phyloP scores from a whole-genome alignment of 2,888 invertebrate species.

The Falcaria lacertinaria region DNA sequence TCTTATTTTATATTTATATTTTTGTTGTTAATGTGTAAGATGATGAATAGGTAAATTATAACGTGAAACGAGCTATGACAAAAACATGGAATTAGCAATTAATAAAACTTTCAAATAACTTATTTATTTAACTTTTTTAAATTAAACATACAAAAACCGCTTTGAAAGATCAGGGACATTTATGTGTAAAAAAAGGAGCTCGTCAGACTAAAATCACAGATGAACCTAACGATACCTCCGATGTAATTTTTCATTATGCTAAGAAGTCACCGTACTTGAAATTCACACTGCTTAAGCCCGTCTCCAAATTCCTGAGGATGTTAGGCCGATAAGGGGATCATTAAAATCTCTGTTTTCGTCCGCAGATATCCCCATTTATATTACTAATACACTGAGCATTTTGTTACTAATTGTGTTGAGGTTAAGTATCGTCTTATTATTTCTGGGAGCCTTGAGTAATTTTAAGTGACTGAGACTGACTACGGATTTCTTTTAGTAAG shows the following conservation, averaged over 20 bases:
- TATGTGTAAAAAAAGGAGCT: neutral
- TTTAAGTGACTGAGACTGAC: too few species aligned
- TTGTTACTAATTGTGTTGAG: neutral
- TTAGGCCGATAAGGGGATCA: constrained; percentile 27
- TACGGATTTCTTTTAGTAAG: too few species aligned
- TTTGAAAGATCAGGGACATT: neutral
- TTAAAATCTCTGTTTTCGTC: constrained; percentile 16
- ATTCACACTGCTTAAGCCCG: constrained; percentile 28
- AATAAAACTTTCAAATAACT: too few species aligned
- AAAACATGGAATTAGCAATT: too few species aligned
- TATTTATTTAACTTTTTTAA: too few species aligned
- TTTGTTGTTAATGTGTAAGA: too few species aligned
- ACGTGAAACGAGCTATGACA: too few species aligned
- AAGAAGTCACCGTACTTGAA: constrained; percentile 24
- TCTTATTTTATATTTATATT: too few species aligned
- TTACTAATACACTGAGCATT: neutral
- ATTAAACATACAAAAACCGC: neutral
- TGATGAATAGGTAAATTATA: too few species aligned
- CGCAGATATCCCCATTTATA: neutral
- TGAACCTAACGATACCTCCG: constrained; percentile 5
- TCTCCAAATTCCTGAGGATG: constrained; percentile 22
- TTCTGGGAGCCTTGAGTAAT: neutral
- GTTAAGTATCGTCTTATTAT: neutral
- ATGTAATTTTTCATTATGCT: constrained; percentile 18
- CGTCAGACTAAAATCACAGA: constrained; percentile 11